Evolutionary conservation across 2,888 invertebrate species (phyloP), one percentile per base, ranked within the genome.

Genomic region (Drosophila meridionalis): DNA sequence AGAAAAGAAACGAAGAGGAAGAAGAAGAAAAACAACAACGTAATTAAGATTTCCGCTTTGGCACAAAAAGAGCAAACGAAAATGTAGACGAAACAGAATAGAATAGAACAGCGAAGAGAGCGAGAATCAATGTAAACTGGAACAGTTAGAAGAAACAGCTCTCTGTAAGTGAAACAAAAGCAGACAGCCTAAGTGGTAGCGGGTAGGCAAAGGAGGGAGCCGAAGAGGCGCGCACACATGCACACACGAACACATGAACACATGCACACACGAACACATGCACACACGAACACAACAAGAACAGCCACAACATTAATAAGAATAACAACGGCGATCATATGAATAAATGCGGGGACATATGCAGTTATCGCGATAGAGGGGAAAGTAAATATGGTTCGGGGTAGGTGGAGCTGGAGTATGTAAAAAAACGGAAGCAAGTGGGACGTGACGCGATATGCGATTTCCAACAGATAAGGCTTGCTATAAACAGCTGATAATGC

Each of bases 21-120:
- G 53, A 12, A 55, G 28, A 26, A 26, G 28, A 61, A 42, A 36
- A 50, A 38, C 38, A 20, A 20, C 28, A 73, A 68, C 87, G 83
- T 86, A 86, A 86, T 86, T 89, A 89, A 89, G 83, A 86, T 89
- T 89, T 89, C 89, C 86, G 87, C 78, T 74, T 78, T 80, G 73
- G 56, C 40, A 60, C 42, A 68, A 9, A 42, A 34, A 53, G 53
- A 56, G 48, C 26, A 7, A 64, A 47, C 36, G 32, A 12, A 38
- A 0, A 28, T 8, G 42, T 26, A 65, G 45, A 45, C 50, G n/a
- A 45, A n/a, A 43, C 9, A 36, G 34, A 50, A 62, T 47, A 42
- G 36, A 48, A 69, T 32, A 47, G 56, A 64, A 56, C 42, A 42
- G 32, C 43, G 61, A 34, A 47, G 52, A 57, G 12, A 42, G 26